Percentiles rank a stretch among this genome's conserved stretches.
phyloP scores from a whole-genome alignment of 2,113 vertebrate species.

The Terrapene triunguis region DNA sequence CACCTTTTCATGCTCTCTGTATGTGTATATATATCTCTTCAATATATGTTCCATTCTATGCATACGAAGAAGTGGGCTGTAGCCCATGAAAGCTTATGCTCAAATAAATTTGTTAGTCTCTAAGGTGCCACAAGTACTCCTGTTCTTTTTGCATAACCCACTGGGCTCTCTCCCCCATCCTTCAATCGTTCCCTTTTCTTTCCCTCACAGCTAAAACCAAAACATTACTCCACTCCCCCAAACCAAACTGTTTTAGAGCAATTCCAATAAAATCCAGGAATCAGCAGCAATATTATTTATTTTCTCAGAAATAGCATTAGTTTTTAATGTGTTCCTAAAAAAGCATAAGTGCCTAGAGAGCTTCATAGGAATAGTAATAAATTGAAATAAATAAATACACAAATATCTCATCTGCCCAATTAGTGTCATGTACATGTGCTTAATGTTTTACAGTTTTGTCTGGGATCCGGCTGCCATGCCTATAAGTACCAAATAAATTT shows the following conservation, averaged over 20 bases:
- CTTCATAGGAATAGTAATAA: background rate
- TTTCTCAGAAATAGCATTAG: background rate
- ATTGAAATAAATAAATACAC: background rate
- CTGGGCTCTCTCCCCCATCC: background rate
- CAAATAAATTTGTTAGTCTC: too few species aligned
- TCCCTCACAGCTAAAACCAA: background rate
- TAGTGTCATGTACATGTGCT: background rate
- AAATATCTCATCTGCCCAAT: background rate
- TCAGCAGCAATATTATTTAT: background rate
- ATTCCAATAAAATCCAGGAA: background rate
- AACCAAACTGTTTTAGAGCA: background rate
- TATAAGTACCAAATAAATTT: background rate
- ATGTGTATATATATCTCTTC: too few species aligned
- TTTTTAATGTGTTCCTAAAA: background rate
- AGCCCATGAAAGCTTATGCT: too few species aligned
- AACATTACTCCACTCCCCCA: background rate
- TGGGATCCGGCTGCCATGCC: background rate
- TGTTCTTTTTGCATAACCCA: background rate
- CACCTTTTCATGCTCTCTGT: too few species aligned
- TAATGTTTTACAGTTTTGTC: background rate
- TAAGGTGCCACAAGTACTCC: too few species aligned
- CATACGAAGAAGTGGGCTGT: too few species aligned
- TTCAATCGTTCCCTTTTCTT: background rate
- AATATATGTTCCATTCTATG: too few species aligned
- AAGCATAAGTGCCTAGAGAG: background rate